These are phyloP conservation scores for Drosophila monieri DNA, from an alignment of 2,888 invertebrate genomes.

Conservation along the genomic window DNA sequence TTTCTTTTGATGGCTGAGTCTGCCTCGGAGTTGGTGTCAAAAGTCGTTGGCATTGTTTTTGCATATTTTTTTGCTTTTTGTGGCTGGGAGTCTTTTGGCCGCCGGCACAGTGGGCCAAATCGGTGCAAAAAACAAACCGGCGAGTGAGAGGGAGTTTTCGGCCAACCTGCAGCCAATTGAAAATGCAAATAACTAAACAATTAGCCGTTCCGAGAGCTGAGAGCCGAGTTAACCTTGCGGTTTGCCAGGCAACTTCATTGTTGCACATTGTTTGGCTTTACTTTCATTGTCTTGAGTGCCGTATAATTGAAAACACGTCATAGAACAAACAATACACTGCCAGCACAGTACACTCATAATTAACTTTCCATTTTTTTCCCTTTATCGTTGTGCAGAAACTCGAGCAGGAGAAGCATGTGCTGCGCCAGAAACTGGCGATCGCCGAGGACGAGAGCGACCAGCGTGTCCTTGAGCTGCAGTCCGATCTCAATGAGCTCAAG, in stretches of 20 bases:
- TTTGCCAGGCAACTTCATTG: slow-evolving; percentile 32
- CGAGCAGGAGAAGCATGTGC: slow-evolving; percentile 96
- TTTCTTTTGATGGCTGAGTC: slow-evolving; percentile 30
- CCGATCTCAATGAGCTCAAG: slow-evolving; percentile 92
- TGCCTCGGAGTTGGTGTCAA: slow-evolving; percentile 63
- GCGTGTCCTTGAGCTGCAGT: slow-evolving; percentile 93
- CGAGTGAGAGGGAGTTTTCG: slow-evolving; percentile 29
- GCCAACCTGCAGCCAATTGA: slow-evolving; percentile 24
- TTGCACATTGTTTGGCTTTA: slow-evolving; percentile 58
- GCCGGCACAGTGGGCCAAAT: slow-evolving; percentile 57
- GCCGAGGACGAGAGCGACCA: slow-evolving; percentile 95
- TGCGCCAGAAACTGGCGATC: slow-evolving; percentile 93
- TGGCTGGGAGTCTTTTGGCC: slow-evolving; percentile 27
- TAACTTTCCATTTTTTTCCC: slow-evolving; percentile 43
- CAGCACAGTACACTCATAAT: slow-evolving; percentile 24
- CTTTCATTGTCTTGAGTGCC: slow-evolving; percentile 58
- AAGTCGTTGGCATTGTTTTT: slow-evolving; percentile 61
- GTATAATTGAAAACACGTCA: slow-evolving; percentile 54
- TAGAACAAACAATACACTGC: slow-evolving; percentile 61
- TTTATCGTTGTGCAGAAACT: slow-evolving; percentile 87
- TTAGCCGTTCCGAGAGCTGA: slow-evolving; percentile 41
- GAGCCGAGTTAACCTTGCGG: slow-evolving; percentile 67
- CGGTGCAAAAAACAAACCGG: slow-evolving; percentile 12
- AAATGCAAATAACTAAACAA: slow-evolving; percentile 62
- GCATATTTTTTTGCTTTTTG: neutral